Evolutionary conservation across 2,113 vertebrate genomes (phyloP), one percentile per base, ranked within the genome.

Genomic region (Varanus salvator): DNA sequence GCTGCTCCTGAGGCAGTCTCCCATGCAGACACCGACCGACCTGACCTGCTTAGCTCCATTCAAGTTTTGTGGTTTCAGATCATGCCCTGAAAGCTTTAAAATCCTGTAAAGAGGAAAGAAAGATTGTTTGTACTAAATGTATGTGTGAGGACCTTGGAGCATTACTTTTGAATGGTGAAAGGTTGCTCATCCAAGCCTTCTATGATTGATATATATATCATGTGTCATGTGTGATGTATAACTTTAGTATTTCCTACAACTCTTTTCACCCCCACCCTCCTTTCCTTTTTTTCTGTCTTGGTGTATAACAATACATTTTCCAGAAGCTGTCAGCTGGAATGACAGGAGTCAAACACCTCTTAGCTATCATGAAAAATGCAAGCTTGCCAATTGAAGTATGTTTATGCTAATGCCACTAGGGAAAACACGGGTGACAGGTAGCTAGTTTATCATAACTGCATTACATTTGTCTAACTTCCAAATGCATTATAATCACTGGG

Each of bases 391-490:
- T 23, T 57, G 64, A 90, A 80, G 72, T 2, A 31, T 80, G 21
- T 34, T 15, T 69, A 80, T 64, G 50, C 69, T 54, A 52, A 74
- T 52, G 21, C 44, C 88, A 21, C 34, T 72, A 3, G 8, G 27
- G 21, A 82, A 9, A 78, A 76, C 52, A 38, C 57, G 82, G 6
- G 57, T 38, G 15, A 72, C 90, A 38, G 78, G 54, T 23, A 87
- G 71, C 0, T 25, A 60, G 8, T 0, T 0, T 38, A 89, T 82
- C 52, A 7, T 3, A n/a, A 44, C 48, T 60, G 11, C 54, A 23
- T 60, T 17, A 23, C 1, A 0, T 64, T 64, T 64, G 60, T 64
- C 60, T 19, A 64, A 64, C 60, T 64, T 64, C 17, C 21, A 15
- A 64, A 64, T 19, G 60, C 60, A 64, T 64, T 21, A 64, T 64